A percentile compares a stretch with the other conserved stretches of the same genome.
These are phyloP conservation scores for Amblyopsis hoosieri DNA, from an alignment of 2,797 vertebrate species.

Conservation along the genomic window DNA sequence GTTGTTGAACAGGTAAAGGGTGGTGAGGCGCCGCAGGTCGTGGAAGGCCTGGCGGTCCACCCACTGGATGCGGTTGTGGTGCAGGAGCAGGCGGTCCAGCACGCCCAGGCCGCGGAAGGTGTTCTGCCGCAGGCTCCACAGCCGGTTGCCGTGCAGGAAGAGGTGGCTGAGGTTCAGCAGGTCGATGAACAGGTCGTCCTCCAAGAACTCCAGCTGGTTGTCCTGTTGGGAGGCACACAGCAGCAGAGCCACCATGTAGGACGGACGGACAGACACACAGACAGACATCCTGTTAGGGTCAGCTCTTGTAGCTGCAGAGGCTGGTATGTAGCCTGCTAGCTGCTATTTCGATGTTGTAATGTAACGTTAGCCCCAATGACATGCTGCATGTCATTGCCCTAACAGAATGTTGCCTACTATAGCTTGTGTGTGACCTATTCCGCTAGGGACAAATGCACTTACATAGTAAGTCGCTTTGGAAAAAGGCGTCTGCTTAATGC, in stretches of 20 bases:
- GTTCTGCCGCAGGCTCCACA: constrained; percentile 93
- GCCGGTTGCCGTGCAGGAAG: constrained; percentile 93
- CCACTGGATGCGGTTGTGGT: constrained; percentile 95
- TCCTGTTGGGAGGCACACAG: constrained; percentile 66
- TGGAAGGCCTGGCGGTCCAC: constrained; percentile 92
- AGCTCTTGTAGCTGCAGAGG: too few species aligned
- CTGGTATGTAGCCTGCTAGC: too few species aligned
- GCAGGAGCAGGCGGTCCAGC: constrained; percentile 91
- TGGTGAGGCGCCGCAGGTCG: constrained; percentile 90
- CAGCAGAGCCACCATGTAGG: constrained; percentile 3
- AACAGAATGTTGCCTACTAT: too few species aligned
- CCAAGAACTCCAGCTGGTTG: constrained; percentile 94
- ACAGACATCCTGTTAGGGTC: too few species aligned
- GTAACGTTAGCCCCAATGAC: too few species aligned
- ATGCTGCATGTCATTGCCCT: too few species aligned
- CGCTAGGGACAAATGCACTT: too few species aligned
- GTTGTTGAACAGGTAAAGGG: constrained; percentile 96
- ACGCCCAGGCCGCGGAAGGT: constrained; percentile 92
- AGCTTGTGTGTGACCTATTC: too few species aligned
- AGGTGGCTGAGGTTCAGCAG: constrained; percentile 97
- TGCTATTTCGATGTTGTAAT: too few species aligned
- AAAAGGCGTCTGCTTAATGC: too few species aligned
- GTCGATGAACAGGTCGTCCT: constrained; percentile 96
- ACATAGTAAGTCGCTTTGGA: too few species aligned
- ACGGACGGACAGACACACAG: constrained; percentile 2